Percentiles rank a stretch among this genome's conserved stretches.
Evolutionary conservation across 2,113 vertebrate genomes (phyloP).

Genomic region (Felis catus): F.catus_Fca126_mat1.0 CM031419.1:152767001-152767500

Average conservation of each 20-base stretch:
- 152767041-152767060: slow-evolving; percentile 76
- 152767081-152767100: slow-evolving; percentile 76
- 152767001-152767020: slow-evolving; percentile 30
- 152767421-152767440: background rate
- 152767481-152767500: slow-evolving; percentile 49
- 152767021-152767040: slow-evolving; percentile 81
- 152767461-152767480: slow-evolving; percentile 33
- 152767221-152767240: slow-evolving; percentile 86
- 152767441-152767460: slow-evolving; percentile 25
- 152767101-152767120: slow-evolving; percentile 81
- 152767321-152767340: slow-evolving; percentile 55
- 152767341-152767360: slow-evolving; percentile 60
- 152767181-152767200: slow-evolving; percentile 86
- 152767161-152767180: slow-evolving; percentile 83
- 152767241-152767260: slow-evolving; percentile 66
- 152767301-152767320: slow-evolving; percentile 46
- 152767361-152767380: background rate
- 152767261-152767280: slow-evolving; percentile 51
- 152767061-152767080: slow-evolving; percentile 84
- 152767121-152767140: slow-evolving; percentile 87
- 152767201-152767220: slow-evolving; percentile 78
- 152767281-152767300: slow-evolving; percentile 70
- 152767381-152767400: slow-evolving; percentile 30
- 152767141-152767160: slow-evolving; percentile 83
- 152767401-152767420: slow-evolving; percentile 9